Base-by-base conservation (phyloP, 2,888 invertebrate species). In the Limnephilus rhombicus region DNA sequence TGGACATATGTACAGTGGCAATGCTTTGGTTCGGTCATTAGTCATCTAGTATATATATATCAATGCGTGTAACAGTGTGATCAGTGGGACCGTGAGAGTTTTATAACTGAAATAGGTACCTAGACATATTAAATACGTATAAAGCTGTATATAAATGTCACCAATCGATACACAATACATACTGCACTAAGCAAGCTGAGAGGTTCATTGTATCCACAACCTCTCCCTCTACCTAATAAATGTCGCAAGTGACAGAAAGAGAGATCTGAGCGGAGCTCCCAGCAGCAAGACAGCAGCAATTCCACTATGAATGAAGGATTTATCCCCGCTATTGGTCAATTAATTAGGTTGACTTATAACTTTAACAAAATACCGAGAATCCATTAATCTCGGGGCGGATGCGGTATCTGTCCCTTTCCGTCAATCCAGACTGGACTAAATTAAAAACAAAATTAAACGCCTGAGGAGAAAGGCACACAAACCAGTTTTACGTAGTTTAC, bases 341-440 rank as follows among this genome's bases (percentile, higher is more conserved):
- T 86, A 90, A 90, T 90, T 85, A 90, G 85, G 90, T 85, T 86
- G 90, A 90, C 85, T 90, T 85, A 90, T 90, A 90, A 90, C 90
- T 90, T 90, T 37, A 90, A 90, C 85, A 34, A 85, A 90, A 90
- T 90, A 90, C 90, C 90, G 85, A 41, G 90, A 90, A 90, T 85
- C 80, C 90, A 90, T 90, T 90, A 37, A 85, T 90, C 90, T 85
- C 53, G 49, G 85, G 85, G 85, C 90, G 90, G 90, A 90, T 90
- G 90, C 85, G 34, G 68, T 85, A 34, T 85, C 90, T 37, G 85
- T 49, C 90, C 81, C 37, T 18, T 85, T 85, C 90, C 45, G 86
- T 24, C 86, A 45, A 90, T 41, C 80, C 12, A 11, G 34, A 81
- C 37, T 15, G 90, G n/a, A 83, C 68, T 24, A 24, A 68, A 24